phyloP scores from a whole-genome alignment of 2,113 vertebrate genomes.

The Malurus alboscapulatus region DNA sequence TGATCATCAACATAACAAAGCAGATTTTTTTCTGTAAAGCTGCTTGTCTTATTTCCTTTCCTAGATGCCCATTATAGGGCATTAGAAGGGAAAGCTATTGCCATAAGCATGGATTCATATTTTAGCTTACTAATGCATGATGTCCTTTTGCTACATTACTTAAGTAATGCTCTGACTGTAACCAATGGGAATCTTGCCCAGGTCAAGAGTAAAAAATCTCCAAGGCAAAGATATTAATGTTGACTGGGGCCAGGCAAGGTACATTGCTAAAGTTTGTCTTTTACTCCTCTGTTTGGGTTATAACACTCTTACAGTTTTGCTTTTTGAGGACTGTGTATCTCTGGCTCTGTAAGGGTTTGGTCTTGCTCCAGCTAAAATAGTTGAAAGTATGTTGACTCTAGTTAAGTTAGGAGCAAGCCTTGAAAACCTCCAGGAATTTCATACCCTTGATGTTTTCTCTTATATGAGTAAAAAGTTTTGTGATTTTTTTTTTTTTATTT shows the following conservation, averaged over 20 bases:
- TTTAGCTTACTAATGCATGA: constrained; percentile 50
- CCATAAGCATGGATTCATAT: not conserved
- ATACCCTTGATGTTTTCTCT: constrained; percentile 30
- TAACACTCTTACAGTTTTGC: not conserved
- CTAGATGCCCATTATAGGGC: constrained; percentile 12
- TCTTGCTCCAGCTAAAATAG: not conserved
- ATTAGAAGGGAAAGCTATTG: constrained; percentile 5
- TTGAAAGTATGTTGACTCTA: not conserved
- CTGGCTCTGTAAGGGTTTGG: constrained; percentile 9
- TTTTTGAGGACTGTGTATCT: constrained; percentile 3
- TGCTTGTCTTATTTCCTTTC: not conserved
- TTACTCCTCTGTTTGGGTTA: not conserved
- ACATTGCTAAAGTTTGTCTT: not conserved
- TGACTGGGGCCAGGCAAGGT: not conserved
- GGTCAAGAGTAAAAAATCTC: not conserved
- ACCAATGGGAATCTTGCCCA: not conserved
- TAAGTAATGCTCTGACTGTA: not conserved
- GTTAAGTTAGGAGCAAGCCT: constrained; percentile 10
- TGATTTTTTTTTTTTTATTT: not conserved
- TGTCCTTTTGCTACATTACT: not conserved
- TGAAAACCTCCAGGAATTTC: constrained; percentile 44
- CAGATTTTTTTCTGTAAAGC: constrained; percentile 25
- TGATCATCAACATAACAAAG: not conserved
- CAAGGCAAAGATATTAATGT: not conserved
- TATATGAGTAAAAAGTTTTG: not conserved